These are phyloP conservation scores for Capitella teleta DNA, from an alignment of 1,140 invertebrate species.

Conservation along the genomic window DNA sequence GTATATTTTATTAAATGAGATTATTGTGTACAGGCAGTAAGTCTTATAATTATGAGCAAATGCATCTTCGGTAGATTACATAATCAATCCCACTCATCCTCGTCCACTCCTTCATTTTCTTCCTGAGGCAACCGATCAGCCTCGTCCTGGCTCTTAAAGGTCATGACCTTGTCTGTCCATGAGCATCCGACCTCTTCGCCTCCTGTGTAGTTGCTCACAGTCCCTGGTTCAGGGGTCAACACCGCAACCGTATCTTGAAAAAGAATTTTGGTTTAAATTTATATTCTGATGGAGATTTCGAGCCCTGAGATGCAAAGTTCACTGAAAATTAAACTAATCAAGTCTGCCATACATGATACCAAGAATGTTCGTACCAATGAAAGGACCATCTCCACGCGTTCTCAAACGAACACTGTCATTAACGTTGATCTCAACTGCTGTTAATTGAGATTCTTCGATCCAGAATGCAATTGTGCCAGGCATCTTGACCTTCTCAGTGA, in stretches of 20 bases:
- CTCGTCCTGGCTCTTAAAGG: constrained; percentile 15
- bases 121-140: neutral
- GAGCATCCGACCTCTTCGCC: constrained; percentile 21
- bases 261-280: constrained; percentile 1
- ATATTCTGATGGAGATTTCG: neutral
- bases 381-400: constrained; percentile 22
- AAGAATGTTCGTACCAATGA: neutral
- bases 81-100: constrained; percentile 28
- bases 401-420: constrained; percentile 19
- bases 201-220: constrained; percentile 22
- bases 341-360: neutral
- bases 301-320: neutral
- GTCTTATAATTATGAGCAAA: neutral
- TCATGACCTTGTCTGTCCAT: constrained; percentile 34
- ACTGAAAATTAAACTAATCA: neutral
- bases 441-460: constrained; percentile 13
- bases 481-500: neutral
- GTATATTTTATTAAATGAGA: neutral
- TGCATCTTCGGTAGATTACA: neutral
- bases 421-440: constrained; percentile 20
- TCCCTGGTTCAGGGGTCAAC: constrained; percentile 14
- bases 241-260: constrained; percentile 18
- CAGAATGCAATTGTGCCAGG: neutral
- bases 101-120: constrained; percentile 14
- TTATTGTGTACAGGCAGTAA: neutral